Conservation (phyloP, 2,888 invertebrate genomes). For the Phengaris alcon region DNA sequence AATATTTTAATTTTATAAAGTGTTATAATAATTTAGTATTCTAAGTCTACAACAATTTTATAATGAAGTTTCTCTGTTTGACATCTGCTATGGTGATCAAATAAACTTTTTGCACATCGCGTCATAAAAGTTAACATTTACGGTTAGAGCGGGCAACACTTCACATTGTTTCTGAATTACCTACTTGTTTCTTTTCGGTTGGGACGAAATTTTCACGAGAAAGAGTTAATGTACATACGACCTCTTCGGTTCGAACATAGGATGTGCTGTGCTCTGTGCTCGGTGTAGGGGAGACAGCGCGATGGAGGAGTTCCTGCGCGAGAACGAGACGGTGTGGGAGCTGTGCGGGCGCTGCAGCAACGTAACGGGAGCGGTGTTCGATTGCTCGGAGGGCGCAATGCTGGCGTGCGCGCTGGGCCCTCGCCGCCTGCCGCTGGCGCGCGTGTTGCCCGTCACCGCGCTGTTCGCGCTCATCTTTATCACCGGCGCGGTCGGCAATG, state of each 20-base stretch:
- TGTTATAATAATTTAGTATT: no score
- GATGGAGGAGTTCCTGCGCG: slow-evolving; percentile 53
- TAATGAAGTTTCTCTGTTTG: no score
- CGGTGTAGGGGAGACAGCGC: background rate
- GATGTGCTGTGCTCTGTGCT: background rate
- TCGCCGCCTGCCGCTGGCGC: slow-evolving; percentile 77
- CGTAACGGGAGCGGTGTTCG: slow-evolving; percentile 57
- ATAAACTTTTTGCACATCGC: no score
- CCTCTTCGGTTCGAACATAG: background rate
- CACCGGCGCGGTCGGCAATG: slow-evolving; percentile 90
- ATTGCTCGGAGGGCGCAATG: slow-evolving; percentile 81
- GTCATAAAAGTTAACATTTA: no score
- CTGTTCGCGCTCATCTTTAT: slow-evolving; percentile 87
- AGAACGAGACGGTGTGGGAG: slow-evolving; percentile 53
- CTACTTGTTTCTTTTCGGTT: no score
- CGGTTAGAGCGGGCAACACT: no score
- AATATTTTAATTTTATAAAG: no score
- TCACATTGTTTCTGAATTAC: no score
- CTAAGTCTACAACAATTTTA: no score
- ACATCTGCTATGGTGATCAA: no score
- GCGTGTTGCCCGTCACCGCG: slow-evolving; percentile 81
- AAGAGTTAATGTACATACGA: no score
- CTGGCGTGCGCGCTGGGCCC: slow-evolving; percentile 81
- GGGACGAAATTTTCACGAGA: no score
- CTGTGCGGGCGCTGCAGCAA: slow-evolving; percentile 67